Conservation (phyloP, 2,797 vertebrate species). For the Molothrus ater region DNA sequence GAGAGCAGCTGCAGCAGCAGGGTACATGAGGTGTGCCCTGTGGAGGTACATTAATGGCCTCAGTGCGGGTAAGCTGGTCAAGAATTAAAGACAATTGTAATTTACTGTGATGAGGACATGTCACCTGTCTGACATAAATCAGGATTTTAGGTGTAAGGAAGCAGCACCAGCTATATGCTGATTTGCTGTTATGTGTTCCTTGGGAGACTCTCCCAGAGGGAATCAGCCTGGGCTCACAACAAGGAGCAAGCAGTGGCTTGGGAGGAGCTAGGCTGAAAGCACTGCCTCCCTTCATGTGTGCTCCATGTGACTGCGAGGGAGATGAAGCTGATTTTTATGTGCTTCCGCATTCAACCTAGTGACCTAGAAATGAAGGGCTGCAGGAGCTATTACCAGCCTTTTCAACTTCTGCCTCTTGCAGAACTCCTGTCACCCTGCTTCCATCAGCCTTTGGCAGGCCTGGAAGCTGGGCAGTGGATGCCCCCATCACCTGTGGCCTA, state of each 20-base stretch:
- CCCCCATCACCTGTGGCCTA: no score
- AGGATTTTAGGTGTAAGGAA: background rate
- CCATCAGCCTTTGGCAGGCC: background rate
- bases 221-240: rapidly evolving
- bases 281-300: background rate
- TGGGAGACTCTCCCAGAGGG: background rate
- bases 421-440: background rate
- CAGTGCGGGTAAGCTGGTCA: background rate
- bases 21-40: rapidly evolving
- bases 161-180: background rate
- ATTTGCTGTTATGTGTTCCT: background rate
- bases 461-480: background rate
- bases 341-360: background rate
- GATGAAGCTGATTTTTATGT: background rate
- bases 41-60: background rate
- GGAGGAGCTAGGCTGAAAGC: background rate
- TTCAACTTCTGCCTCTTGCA: background rate
- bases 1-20: rapidly evolving
- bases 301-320: background rate
- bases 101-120: background rate
- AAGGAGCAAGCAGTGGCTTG: background rate
- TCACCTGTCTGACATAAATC: background rate
- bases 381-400: background rate
- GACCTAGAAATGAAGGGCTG: background rate
- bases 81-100: background rate